phyloP scores from a whole-genome alignment of 2,113 vertebrate species.

The Saccopteryx leptura region DNA sequence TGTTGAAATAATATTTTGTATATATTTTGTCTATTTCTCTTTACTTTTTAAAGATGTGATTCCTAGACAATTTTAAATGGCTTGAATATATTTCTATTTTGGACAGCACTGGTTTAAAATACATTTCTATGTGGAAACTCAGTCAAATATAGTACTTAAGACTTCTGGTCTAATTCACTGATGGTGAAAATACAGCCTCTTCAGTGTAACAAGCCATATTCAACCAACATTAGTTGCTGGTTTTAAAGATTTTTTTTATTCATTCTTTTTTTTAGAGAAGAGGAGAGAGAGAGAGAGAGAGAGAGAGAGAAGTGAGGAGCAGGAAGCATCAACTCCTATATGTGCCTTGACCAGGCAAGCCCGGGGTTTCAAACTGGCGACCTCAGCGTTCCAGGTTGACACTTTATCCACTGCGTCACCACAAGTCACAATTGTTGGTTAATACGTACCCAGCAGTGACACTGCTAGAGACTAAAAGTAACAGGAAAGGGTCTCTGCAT shows the following conservation, averaged over 20 bases:
- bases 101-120: neutral
- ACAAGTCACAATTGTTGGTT: neutral
- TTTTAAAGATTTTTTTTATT: too few relatives aligned
- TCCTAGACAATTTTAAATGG: neutral
- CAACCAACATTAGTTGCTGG: neutral
- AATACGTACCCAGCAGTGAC: neutral
- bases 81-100: conserved; percentile 31
- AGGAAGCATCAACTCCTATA: too few relatives aligned
- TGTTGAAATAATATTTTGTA: neutral
- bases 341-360: too few relatives aligned
- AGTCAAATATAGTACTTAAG: neutral
- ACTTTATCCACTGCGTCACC: too few relatives aligned
- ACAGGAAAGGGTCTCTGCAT: neutral
- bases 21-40: neutral
- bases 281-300: too few relatives aligned
- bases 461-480: neutral
- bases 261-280: too few relatives aligned
- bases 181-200: conserved; percentile 25
- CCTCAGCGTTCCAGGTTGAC: too few relatives aligned
- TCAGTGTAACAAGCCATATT: neutral
- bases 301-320: too few relatives aligned
- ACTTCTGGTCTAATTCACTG: conserved; percentile 36
- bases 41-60: conserved; percentile 5
- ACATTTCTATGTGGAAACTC: neutral
- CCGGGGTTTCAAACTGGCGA: too few relatives aligned